Percentiles rank a stretch among this genome's conserved stretches.
These are phyloP conservation scores for Onychostruthus taczanowskii DNA, from an alignment of 2,113 vertebrate genomes.

Conservation along the genomic window DNA sequence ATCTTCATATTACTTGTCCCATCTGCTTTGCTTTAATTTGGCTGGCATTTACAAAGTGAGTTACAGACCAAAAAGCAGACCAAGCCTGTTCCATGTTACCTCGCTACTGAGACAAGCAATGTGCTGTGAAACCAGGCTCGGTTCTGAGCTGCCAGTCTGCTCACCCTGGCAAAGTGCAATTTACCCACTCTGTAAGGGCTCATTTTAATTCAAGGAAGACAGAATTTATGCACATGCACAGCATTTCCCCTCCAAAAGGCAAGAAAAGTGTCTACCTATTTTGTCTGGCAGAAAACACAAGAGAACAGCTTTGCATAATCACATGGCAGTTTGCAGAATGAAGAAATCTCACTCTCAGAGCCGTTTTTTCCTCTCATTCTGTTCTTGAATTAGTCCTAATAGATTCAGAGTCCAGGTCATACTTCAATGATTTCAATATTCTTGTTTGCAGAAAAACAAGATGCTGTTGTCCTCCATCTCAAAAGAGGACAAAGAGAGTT, in stretches of 20 bases:
- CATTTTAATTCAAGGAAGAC: conserved; percentile 20
- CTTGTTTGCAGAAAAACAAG: conserved; percentile 12
- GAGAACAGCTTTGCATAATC: conserved; percentile 49
- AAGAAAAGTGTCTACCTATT: conserved; percentile 47
- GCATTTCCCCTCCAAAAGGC: conserved; percentile 39
- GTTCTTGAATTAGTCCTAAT: neutral
- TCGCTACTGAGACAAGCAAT: conserved; percentile 32
- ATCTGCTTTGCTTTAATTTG: conserved; percentile 68
- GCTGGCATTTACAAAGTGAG: conserved; percentile 62
- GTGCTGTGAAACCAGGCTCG: conserved; percentile 25
- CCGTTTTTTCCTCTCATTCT: neutral
- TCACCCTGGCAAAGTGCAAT: neutral
- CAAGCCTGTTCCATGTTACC: conserved; percentile 43
- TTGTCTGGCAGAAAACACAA: conserved; percentile 48
- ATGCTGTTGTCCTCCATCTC: neutral
- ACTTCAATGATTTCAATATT: neutral
- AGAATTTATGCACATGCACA: conserved; percentile 43
- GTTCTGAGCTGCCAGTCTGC: conserved; percentile 18
- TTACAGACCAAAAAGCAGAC: conserved; percentile 44
- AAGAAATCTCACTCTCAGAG: neutral
- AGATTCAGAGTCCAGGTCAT: neutral
- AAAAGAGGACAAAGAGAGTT: neutral
- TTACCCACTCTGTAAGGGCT: neutral
- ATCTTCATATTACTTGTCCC: conserved; percentile 60
- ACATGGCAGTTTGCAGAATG: conserved; percentile 6